Conservation (phyloP, 2,888 invertebrate species). For the Lucinisca nassula region DNA sequence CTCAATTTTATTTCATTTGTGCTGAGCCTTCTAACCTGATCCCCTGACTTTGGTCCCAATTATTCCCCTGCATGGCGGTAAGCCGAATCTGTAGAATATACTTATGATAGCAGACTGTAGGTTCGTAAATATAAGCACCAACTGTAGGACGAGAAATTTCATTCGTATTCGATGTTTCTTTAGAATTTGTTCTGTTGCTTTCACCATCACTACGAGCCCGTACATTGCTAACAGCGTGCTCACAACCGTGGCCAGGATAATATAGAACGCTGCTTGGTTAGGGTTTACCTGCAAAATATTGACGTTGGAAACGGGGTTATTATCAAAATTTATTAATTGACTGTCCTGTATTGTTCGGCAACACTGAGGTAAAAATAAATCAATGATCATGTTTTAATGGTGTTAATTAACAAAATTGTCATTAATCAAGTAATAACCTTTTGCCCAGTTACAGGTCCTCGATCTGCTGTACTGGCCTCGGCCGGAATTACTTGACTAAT, state of each 20-base stretch:
- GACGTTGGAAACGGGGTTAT: too few relatives aligned
- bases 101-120: conserved; percentile 32
- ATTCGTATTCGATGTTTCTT: conserved; percentile 42
- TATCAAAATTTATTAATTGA: too few relatives aligned
- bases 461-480: too few relatives aligned
- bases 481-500: too few relatives aligned
- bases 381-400: too few relatives aligned
- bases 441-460: too few relatives aligned
- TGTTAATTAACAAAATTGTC: too few relatives aligned
- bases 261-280: conserved; percentile 18
- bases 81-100: conserved; percentile 18
- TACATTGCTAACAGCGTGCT: conserved; percentile 50
- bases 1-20: too few relatives aligned
- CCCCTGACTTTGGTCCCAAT: conserved; percentile 27
- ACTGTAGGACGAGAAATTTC: conserved; percentile 45
- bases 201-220: conserved; percentile 27
- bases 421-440: too few relatives aligned
- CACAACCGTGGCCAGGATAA: conserved; percentile 16
- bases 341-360: too few relatives aligned
- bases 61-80: conserved; percentile 30
- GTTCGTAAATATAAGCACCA: conserved; percentile 38
- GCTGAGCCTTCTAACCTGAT: conserved; percentile 33
- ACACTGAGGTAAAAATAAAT: too few relatives aligned
- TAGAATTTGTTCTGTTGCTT: conserved; percentile 19
- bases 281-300: background rate